Percentiles rank a stretch among this genome's conserved stretches.
phyloP scores from a whole-genome alignment of 92 coral and sea anemone species.

The Anthopleura xanthogrammica region DNA sequence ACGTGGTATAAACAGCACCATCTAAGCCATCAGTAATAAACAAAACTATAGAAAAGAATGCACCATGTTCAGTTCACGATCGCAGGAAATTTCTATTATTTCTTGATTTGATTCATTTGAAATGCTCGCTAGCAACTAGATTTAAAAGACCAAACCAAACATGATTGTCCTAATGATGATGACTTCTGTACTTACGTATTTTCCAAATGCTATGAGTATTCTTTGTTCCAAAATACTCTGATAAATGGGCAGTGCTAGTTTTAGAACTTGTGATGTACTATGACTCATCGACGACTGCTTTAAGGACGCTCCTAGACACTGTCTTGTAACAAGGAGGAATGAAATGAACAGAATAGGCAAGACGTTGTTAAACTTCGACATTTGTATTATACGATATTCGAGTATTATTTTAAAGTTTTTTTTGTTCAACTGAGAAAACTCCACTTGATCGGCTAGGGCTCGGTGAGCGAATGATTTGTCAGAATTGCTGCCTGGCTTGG shows the following conservation, averaged over 20 bases:
- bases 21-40: no score
- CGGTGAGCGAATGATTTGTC: background rate
- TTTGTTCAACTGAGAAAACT: background rate
- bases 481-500: background rate
- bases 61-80: no score
- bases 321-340: background rate
- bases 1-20: no score
- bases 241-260: background rate
- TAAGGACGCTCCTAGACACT: background rate
- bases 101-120: no score
- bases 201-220: background rate
- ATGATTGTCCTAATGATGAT: background rate
- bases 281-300: background rate
- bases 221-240: background rate
- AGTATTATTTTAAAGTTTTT: background rate
- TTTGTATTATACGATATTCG: background rate
- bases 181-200: conserved; percentile 4
- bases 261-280: background rate
- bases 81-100: no score
- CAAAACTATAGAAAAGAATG: no score
- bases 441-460: background rate
- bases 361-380: background rate
- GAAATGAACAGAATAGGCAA: background rate
- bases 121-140: no score
- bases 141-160: no score